Conservation (phyloP, 2,797 vertebrate genomes). For the Fistularia commersonii region DNA sequence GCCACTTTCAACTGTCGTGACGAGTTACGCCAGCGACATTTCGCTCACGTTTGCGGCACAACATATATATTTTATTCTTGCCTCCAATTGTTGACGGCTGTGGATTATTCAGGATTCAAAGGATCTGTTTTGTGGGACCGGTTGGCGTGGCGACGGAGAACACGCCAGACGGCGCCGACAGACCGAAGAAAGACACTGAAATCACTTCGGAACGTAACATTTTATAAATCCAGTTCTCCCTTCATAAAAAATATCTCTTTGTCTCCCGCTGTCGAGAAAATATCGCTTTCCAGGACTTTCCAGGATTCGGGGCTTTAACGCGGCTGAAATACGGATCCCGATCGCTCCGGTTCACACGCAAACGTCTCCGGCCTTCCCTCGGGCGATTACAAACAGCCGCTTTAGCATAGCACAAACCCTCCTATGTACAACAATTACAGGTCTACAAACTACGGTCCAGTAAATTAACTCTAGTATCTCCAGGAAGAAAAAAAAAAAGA, state of each 20-base stretch:
- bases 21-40: too few species aligned
- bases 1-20: too few species aligned
- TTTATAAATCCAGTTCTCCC: constrained; percentile 43
- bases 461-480: constrained; percentile 48
- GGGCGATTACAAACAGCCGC: constrained; percentile 48
- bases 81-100: too few species aligned
- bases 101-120: too few species aligned
- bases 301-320: constrained; percentile 38
- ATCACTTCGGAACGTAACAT: constrained; percentile 13
- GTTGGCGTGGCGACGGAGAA: constrained; percentile 34
- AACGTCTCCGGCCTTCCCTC: too few species aligned
- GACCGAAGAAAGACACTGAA: constrained; percentile 25
- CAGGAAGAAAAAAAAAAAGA: constrained; percentile 32
- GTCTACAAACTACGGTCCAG: constrained; percentile 45
- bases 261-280: constrained; percentile 12
- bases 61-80: too few species aligned
- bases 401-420: constrained; percentile 33
- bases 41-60: too few species aligned
- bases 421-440: constrained; percentile 45
- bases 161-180: too few species aligned
- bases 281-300: constrained; percentile 51
- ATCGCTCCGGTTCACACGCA: too few species aligned
- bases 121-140: too few species aligned
- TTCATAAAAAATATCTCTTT: constrained; percentile 34
- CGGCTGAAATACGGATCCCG: constrained; percentile 18